A percentile compares a stretch with the other conserved stretches of the same genome.
These are phyloP conservation scores for Caenorhabditis brenneri DNA, from an alignment of 1,140 invertebrate genomes.

Conservation along the genomic window DNA sequence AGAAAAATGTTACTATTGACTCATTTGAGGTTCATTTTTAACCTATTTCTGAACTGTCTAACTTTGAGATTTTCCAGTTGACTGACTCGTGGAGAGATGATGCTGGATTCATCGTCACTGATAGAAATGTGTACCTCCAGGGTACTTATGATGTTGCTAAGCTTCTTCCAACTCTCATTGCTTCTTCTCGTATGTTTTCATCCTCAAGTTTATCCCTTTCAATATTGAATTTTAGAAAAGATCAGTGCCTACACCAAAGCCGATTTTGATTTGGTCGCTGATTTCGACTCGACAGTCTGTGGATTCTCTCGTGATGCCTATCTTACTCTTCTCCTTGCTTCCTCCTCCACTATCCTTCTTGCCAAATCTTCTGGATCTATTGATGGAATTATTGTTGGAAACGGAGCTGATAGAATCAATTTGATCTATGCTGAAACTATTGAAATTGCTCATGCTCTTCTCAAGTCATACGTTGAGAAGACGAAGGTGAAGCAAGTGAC, in stretches of 20 bases:
- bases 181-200: conserved; percentile 53
- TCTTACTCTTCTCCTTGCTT: conserved; percentile 44
- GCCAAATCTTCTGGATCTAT: conserved; percentile 31
- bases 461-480: conserved; percentile 50
- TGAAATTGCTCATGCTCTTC: conserved; percentile 54
- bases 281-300: conserved; percentile 52
- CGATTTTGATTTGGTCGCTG: conserved; percentile 42
- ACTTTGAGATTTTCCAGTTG: neutral
- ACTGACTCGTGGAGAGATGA: conserved; percentile 60
- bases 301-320: conserved; percentile 52
- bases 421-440: conserved; percentile 54
- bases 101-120: conserved; percentile 68
- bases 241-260: conserved; percentile 33
- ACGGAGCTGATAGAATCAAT: conserved; percentile 31
- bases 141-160: conserved; percentile 50
- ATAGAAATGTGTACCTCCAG: conserved; percentile 62
- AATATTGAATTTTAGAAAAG: conserved; percentile 22
- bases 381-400: conserved; percentile 44
- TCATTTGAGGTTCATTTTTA: conserved; percentile 60
- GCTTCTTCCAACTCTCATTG: conserved; percentile 51
- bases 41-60: neutral
- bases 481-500: conserved; percentile 52
- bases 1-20: conserved; percentile 70
- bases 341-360: conserved; percentile 40
- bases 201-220: neutral